Base-by-base conservation (phyloP, 1,140 invertebrate genomes). In the Phymorhynchus buccinoides region DNA sequence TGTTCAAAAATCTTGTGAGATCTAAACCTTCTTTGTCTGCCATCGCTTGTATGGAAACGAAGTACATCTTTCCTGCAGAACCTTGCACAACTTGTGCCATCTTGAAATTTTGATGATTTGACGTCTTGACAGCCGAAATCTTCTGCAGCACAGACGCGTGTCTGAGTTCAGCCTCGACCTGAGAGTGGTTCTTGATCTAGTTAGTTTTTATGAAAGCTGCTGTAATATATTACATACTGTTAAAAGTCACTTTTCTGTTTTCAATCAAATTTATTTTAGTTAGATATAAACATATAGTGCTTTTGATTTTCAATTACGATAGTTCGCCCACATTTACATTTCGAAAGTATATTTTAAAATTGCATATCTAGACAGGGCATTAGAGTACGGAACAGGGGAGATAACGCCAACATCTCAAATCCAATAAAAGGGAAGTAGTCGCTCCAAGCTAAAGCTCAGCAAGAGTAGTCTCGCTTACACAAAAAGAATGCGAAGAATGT, bases 21-120 rank as follows among this genome's bases (percentile, higher is more conserved):
- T 89, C 89, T 22, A 89, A 82, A 4, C 87, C 87, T 84, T 87
- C 80, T 42, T 89, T 88, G 30, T 73, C 66, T 18, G 87, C 73
- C 6, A 85, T 73, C 32, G 86, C 42, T 14, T 68, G 80, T 4
- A 88, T 73, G 30, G 82, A 68, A 35, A 89, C 77, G 35, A 89
- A 83, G 52, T 86, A 89, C 56, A 88, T 22, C 42, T 84, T 84
- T 37, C 71, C 48, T 35, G 77, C 37, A 44, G 41, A 32, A 7
- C 7, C 37, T 1, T 44, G 37, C 22, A 14, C 16, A n/a, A 78
- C 32, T 42, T 32, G 77, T 39, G 56, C 22, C 56, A 37, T 39
- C 37, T 56, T 62, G 1, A 3, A n/a, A 18, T 62, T 62, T 62
- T 62, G 56, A 62, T 62, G 56, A 62, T 27, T 22, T 16, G 22